Evolutionary conservation across 2,888 invertebrate genomes (phyloP).

Genomic region (Matsumyia berberina): DNA sequence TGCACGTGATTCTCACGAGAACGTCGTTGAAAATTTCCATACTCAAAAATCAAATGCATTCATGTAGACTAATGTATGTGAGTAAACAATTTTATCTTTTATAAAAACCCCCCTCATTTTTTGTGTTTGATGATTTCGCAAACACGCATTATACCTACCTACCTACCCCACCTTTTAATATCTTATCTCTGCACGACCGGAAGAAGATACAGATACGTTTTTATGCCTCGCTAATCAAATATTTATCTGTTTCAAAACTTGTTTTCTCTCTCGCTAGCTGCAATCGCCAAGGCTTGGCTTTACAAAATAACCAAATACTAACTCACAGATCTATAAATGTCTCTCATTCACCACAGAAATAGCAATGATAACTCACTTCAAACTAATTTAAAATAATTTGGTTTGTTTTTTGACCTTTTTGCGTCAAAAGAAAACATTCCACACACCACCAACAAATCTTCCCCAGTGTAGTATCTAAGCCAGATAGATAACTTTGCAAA

Average conservation of each 20-base stretch:
- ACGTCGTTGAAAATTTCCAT: background rate
- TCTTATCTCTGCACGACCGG: constrained; percentile 66
- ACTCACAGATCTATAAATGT: constrained; percentile 41
- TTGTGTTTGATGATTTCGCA: constrained; percentile 31
- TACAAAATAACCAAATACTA: constrained; percentile 23
- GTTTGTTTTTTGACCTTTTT: background rate
- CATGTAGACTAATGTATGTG: background rate
- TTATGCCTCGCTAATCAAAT: constrained; percentile 41
- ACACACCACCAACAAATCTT: constrained; percentile 16
- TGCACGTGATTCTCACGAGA: constrained; percentile 3
- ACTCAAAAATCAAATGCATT: background rate
- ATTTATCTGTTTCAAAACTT: constrained; percentile 55
- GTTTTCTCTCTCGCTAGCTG: constrained; percentile 29
- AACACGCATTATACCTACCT: constrained; percentile 32
- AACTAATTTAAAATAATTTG: background rate
- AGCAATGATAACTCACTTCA: background rate
- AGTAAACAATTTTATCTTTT: constrained; percentile 9
- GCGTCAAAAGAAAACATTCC: constrained; percentile 22
- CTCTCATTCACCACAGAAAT: constrained; percentile 43
- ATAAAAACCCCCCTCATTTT: background rate
- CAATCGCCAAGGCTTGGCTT: constrained; percentile 12
- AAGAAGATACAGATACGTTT: constrained; percentile 65
- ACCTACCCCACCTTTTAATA: constrained; percentile 20
- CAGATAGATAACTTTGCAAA: constrained; percentile 32
- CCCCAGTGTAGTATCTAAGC: constrained; percentile 17